Evolutionary conservation across 1,140 invertebrate genomes (phyloP).

Genomic region (Hylyphantes graminicola): DNA sequence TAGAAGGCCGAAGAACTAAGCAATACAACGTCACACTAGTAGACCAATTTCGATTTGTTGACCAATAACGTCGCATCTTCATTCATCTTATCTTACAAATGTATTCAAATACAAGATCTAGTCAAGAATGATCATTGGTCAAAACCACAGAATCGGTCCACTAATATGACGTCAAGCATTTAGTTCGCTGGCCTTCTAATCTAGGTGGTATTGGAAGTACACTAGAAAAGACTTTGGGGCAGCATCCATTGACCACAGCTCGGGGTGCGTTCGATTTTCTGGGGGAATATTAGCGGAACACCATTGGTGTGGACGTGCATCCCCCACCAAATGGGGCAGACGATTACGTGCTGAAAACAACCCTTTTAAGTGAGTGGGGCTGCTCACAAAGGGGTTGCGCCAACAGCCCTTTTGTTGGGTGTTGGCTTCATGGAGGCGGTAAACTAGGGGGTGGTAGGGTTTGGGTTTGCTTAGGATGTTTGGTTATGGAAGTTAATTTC

Average conservation of each 20-base stretch:
- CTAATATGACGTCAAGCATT: too few species aligned
- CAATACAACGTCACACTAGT: too few species aligned
- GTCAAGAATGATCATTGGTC: too few species aligned
- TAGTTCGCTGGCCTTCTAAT: too few species aligned
- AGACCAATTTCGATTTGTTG: too few species aligned
- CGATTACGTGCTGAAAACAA: constrained; percentile 55
- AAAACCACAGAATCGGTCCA: too few species aligned
- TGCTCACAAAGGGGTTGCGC: background rate
- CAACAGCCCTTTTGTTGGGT: background rate
- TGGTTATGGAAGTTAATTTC: background rate
- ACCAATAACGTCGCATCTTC: too few species aligned
- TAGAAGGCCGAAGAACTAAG: too few species aligned
- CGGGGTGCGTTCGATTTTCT: constrained; percentile 44
- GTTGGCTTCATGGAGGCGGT: background rate
- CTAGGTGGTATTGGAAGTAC: too few species aligned
- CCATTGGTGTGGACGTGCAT: constrained; percentile 47
- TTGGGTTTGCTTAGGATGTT: background rate
- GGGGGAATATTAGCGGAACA: constrained; percentile 51
- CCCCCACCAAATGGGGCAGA: constrained; percentile 21
- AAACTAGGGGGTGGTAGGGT: background rate
- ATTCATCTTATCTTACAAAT: too few species aligned
- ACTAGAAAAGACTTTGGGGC: too few species aligned
- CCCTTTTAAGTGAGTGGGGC: constrained; percentile 23
- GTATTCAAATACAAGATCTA: too few species aligned
- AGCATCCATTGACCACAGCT: constrained; percentile 53